A percentile compares a stretch with the other conserved stretches of the same genome.
Conservation (phyloP, 2,888 invertebrate species). For the Caenorhabditis macrosperma region DNA sequence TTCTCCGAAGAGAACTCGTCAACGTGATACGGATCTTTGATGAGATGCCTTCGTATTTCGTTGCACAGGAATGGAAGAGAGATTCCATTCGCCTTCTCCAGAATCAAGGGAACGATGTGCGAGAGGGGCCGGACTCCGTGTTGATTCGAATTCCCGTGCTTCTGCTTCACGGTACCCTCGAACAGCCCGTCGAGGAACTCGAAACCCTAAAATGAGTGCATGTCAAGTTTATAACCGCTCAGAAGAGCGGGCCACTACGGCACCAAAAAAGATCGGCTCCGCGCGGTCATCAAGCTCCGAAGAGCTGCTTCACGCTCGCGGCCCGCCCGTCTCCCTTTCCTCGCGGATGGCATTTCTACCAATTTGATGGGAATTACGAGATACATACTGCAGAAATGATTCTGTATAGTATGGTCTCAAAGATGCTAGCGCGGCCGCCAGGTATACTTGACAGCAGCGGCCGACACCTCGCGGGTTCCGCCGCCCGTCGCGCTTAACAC, state of each 20-base stretch:
- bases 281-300: conserved; percentile 39
- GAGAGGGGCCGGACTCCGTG: conserved; percentile 50
- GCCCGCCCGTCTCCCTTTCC: conserved; percentile 57
- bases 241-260: conserved; percentile 58
- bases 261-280: conserved; percentile 50
- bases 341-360: conserved; percentile 59
- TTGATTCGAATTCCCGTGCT: conserved; percentile 29
- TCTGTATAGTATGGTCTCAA: conserved; percentile 70
- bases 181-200: conserved; percentile 44
- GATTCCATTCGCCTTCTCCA: conserved; percentile 43
- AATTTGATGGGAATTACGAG: conserved; percentile 63
- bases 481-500: background rate
- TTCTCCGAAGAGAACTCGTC: conserved; percentile 45
- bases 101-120: conserved; percentile 30
- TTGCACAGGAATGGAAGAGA: conserved; percentile 44
- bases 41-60: conserved; percentile 38
- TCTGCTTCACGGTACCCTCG: conserved; percentile 48
- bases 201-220: conserved; percentile 14
- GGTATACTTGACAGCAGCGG: background rate
- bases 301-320: conserved; percentile 63
- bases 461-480: conserved; percentile 33
- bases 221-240: conserved; percentile 39
- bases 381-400: conserved; percentile 72
- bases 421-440: background rate
- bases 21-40: conserved; percentile 53